Percentiles rank a stretch among this genome's conserved stretches.
These are phyloP conservation scores for Plectropomus leopardus DNA, from an alignment of 2,113 vertebrate species.

Conservation along the genomic window DNA sequence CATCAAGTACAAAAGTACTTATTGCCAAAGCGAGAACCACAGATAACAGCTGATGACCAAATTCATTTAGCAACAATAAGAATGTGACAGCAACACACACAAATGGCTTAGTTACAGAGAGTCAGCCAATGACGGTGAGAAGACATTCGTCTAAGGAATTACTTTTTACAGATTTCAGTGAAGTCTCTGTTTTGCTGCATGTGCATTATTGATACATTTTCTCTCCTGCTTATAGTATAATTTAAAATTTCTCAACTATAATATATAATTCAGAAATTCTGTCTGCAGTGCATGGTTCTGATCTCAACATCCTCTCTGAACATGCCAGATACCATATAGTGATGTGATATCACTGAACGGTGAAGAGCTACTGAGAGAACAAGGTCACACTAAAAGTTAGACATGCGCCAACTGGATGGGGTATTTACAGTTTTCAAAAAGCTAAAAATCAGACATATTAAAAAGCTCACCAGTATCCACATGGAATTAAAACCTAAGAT, in stretches of 20 bases:
- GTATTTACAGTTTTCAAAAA: background rate
- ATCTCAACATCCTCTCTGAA: background rate
- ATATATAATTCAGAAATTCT: background rate
- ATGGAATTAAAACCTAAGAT: background rate
- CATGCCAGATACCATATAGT: background rate
- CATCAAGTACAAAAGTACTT: constrained; percentile 32
- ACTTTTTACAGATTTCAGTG: background rate
- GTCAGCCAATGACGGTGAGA: background rate
- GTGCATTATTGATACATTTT: background rate
- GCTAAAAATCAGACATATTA: background rate
- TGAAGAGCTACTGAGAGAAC: background rate
- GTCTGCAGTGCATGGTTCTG: background rate
- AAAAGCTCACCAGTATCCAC: background rate
- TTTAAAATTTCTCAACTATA: background rate
- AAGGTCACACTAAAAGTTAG: background rate
- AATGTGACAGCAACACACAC: background rate
- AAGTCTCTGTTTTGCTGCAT: no score
- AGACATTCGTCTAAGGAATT: background rate
- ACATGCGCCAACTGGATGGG: background rate
- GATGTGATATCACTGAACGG: background rate
- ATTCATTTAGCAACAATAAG: constrained; percentile 17
- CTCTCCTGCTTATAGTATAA: background rate
- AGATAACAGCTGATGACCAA: constrained; percentile 46
- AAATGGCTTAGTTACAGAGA: background rate
- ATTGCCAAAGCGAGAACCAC: constrained; percentile 13